Evolutionary conservation across 2,797 vertebrate species (phyloP).

Genomic region (Heliangelus exortis): DNA sequence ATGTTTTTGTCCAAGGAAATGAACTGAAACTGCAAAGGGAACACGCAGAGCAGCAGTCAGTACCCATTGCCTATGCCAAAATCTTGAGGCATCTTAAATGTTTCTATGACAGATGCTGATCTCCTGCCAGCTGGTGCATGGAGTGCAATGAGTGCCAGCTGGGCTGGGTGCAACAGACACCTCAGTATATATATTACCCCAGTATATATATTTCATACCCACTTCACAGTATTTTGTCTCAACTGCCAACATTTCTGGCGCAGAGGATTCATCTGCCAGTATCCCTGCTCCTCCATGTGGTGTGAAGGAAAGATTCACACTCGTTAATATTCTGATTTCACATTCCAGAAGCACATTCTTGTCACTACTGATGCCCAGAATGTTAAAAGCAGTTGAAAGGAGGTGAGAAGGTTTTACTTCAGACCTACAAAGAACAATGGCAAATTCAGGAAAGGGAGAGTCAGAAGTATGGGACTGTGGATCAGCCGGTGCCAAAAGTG

Average conservation of each 20-base stretch:
- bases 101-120: constrained; percentile 12
- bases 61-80: background rate
- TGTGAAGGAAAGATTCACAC: constrained; percentile 1
- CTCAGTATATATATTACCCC: background rate
- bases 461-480: background rate
- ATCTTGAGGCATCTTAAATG: background rate
- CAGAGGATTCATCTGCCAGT: constrained; percentile 13
- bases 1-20: background rate
- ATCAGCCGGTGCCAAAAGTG: background rate
- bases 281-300: background rate
- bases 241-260: constrained; percentile 1
- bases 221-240: constrained; percentile 21
- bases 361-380: background rate
- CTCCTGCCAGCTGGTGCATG: constrained; percentile 15
- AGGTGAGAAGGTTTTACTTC: background rate
- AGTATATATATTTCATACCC: constrained; percentile 16
- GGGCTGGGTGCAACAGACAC: background rate
- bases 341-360: background rate
- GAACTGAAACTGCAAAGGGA: background rate
- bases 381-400: background rate
- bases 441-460: background rate
- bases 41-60: background rate
- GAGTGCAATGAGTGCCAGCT: background rate
- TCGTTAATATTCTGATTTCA: constrained; percentile 27
- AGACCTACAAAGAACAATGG: background rate